These are phyloP conservation scores for Micrasema longulum DNA, from an alignment of 1,140 invertebrate genomes.

Conservation along the genomic window DNA sequence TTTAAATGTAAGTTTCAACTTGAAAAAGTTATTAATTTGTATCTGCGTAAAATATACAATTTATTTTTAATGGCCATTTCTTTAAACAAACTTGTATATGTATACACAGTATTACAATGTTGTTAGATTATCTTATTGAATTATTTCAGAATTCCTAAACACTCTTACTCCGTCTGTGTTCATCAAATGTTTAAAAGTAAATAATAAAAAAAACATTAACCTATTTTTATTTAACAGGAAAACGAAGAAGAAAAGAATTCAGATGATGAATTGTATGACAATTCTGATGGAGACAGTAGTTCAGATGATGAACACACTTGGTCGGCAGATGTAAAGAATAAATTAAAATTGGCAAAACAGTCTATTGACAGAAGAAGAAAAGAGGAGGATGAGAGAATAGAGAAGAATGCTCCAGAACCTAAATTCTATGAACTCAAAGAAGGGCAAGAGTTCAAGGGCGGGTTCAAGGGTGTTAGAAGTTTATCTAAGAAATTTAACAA, in stretches of 20 bases:
- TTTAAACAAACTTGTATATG: no score
- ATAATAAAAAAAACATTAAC: no score
- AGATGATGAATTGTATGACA: constrained; percentile 62
- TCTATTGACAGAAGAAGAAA: constrained; percentile 61
- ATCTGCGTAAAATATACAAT: no score
- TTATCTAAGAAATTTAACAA: constrained; percentile 63
- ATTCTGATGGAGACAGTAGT: constrained; percentile 61
- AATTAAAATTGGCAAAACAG: constrained; percentile 69
- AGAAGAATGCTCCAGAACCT: constrained; percentile 60
- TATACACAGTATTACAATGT: no score
- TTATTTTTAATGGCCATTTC: no score
- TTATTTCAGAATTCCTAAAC: no score
- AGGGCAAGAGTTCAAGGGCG: constrained; percentile 70
- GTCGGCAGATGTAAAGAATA: constrained; percentile 83
- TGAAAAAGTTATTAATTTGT: no score
- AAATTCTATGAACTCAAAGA: constrained; percentile 76
- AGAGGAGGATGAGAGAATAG: constrained; percentile 58
- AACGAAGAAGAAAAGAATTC: constrained; percentile 62
- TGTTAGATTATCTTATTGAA: no score
- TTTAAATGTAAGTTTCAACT: no score
- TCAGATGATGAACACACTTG: constrained; percentile 85
- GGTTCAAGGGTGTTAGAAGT: constrained; percentile 64
- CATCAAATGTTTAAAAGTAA: no score
- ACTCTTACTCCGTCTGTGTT: no score
- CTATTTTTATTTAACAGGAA: constrained; percentile 52